phyloP scores from a whole-genome alignment of 2,113 vertebrate genomes.

The Oncorhynchus masou region DNA sequence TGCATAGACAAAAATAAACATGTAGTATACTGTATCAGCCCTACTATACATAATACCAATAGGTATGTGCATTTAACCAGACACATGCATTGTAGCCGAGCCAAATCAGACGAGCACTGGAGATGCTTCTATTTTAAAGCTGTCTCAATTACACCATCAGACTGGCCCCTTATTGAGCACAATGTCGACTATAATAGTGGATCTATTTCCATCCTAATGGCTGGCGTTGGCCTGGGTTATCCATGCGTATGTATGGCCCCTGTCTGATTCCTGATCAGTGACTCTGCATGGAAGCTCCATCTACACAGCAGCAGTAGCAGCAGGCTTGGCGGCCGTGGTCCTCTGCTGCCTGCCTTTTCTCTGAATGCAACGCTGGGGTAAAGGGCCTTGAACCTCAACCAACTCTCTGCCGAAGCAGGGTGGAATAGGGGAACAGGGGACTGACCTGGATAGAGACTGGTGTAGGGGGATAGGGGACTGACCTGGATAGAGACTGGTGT shows the following conservation, averaged over 20 bases:
- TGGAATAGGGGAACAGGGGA: no score
- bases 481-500: no score
- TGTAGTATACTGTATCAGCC: conserved; percentile 38
- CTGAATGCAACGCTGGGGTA: conserved; percentile 31
- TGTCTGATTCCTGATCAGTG: no score
- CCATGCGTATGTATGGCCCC: conserved; percentile 54
- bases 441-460: no score
- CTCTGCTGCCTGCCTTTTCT: conserved; percentile 13
- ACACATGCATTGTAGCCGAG: conserved; percentile 60
- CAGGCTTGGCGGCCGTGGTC: background rate
- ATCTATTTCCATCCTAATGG: conserved; percentile 76
- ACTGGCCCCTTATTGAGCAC: conserved; percentile 63
- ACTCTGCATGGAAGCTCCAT: background rate
- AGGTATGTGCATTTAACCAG: conserved; percentile 64
- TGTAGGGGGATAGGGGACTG: no score
- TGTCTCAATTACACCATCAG: conserved; percentile 68
- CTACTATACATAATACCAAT: conserved; percentile 55
- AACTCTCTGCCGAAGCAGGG: conserved; percentile 15
- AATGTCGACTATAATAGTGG: conserved; percentile 68
- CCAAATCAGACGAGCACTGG: conserved; percentile 61
- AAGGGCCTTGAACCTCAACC: conserved; percentile 53
- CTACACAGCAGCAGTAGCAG: no score
- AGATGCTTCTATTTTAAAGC: conserved; percentile 60
- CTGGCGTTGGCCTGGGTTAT: conserved; percentile 70
- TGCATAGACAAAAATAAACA: conserved; percentile 6